phyloP scores from a whole-genome alignment of 2,888 invertebrate genomes.

The Cyaniris semiargus region DNA sequence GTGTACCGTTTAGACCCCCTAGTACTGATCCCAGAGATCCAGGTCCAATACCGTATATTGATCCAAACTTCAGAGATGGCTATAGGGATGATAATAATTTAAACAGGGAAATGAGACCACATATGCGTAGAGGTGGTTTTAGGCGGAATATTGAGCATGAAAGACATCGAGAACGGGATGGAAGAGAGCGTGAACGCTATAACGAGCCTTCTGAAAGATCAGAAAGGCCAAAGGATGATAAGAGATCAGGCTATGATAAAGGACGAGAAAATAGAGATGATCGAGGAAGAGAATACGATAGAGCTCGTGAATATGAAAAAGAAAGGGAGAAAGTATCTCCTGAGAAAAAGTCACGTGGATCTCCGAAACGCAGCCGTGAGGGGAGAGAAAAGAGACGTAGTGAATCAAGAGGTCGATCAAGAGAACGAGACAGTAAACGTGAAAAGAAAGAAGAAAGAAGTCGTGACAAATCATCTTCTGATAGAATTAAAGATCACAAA shows the following conservation, averaged over 20 bases:
- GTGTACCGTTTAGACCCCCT: constrained; percentile 62
- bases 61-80: constrained; percentile 66
- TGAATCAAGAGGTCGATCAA: constrained; percentile 70
- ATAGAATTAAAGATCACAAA: constrained; percentile 76
- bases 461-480: constrained; percentile 67
- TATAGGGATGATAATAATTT: constrained; percentile 62
- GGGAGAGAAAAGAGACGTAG: constrained; percentile 67
- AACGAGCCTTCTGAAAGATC: constrained; percentile 62
- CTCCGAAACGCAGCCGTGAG: constrained; percentile 68
- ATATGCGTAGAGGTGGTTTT: constrained; percentile 57
- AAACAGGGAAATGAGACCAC: constrained; percentile 58
- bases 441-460: constrained; percentile 77
- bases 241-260: constrained; percentile 59
- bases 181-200: constrained; percentile 65
- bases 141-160: constrained; percentile 67
- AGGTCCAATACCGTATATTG: constrained; percentile 58
- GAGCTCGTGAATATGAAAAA: constrained; percentile 65
- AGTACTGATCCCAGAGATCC: constrained; percentile 66
- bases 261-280: constrained; percentile 60
- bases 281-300: constrained; percentile 52
- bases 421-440: constrained; percentile 76
- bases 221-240: constrained; percentile 70
- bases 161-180: constrained; percentile 68
- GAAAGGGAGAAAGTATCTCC: constrained; percentile 65
- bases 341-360: constrained; percentile 62